These are phyloP conservation scores for Standfussiana lucernea DNA, from an alignment of 2,888 invertebrate species.

Conservation along the genomic window DNA sequence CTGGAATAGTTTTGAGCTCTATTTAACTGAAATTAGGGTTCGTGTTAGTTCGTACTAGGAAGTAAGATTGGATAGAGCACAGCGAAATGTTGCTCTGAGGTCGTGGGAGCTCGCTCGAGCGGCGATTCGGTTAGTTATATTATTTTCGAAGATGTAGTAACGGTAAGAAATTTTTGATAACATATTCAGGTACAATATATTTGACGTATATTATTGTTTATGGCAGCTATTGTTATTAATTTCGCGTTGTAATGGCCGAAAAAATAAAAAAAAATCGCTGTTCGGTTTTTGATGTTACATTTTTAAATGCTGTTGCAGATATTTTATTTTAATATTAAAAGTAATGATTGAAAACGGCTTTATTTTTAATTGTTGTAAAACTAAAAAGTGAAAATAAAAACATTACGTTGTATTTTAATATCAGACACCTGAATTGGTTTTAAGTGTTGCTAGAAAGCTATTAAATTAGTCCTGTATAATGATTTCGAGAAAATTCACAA, in stretches of 20 bases:
- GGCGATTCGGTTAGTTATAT: slow-evolving; percentile 86
- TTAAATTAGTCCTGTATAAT: background rate
- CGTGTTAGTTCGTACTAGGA: slow-evolving; percentile 81
- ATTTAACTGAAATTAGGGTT: slow-evolving; percentile 69
- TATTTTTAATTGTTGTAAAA: background rate
- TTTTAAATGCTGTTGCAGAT: slow-evolving; percentile 11
- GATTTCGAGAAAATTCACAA: background rate
- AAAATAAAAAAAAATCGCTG: slow-evolving; percentile 9
- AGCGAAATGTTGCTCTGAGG: slow-evolving; percentile 87
- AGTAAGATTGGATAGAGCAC: slow-evolving; percentile 89
- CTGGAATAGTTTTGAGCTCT: slow-evolving; percentile 73
- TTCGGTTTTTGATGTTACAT: slow-evolving; percentile 20
- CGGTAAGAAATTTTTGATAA: slow-evolving; percentile 87
- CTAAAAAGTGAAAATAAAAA: slow-evolving; percentile 7
- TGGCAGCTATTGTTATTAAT: slow-evolving; percentile 62
- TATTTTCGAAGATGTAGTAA: slow-evolving; percentile 83
- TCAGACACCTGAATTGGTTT: background rate
- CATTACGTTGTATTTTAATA: background rate
- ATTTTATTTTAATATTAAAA: slow-evolving; percentile 7
- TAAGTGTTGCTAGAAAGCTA: background rate
- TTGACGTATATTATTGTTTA: slow-evolving; percentile 68
- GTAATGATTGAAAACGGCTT: background rate
- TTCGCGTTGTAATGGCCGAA: slow-evolving; percentile 52
- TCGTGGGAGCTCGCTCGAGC: slow-evolving; percentile 86
- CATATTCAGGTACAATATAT: slow-evolving; percentile 72